Evolutionary conservation across 2,888 invertebrate genomes (phyloP), one percentile per base, ranked within the genome.

Genomic region (Clitarchus hookeri): DNA sequence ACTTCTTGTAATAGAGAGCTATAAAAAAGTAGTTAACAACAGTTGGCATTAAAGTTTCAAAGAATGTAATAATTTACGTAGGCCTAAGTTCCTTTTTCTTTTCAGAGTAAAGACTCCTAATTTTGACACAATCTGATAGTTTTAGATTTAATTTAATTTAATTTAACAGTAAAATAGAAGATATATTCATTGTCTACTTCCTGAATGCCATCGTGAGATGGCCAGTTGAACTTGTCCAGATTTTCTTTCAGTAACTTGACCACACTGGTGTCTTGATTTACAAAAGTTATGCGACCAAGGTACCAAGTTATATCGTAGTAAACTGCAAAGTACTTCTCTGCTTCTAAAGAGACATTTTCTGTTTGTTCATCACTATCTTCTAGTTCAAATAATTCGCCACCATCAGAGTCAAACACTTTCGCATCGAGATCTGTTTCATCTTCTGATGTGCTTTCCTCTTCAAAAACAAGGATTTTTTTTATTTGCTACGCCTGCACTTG

Each of bases 221-320:
- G 80, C 53, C 85, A 82, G 80, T 88, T 25, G 79, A 85, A 84
- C 77, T 54, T 86, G 84, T 87, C 83, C 78, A 44, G 27, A 44
- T 83, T 48, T 83, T 27, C 84, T 83, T 19, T 83, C 16, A 53
- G 85, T 3, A 27, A 85, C 79, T 44, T 54, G 27, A 85, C 23
- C 6, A 23, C 27, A 36, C 44, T 78, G 84, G 44, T 23, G 84
- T 79, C 13, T 79, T n/a, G 16, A 79, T 79, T 79, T 23, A 16
- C 25, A n/a, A n/a, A 79, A 79, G 13, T 19, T 79, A 79, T 79
- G 79, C 79, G n/a, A 13, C 79, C 79, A 79, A 19, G 25, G 27
- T 79, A n/a, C 79, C 25, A 79, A 0, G 79, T 79, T 13, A 78
- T 79, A n/a, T 79, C 79, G 23, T 79, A 79, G 27, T 19, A 0